Evolutionary conservation across 1,140 invertebrate species (phyloP), one percentile per base, ranked within the genome.

Genomic region (Chrysomallon squamiferum): DNA sequence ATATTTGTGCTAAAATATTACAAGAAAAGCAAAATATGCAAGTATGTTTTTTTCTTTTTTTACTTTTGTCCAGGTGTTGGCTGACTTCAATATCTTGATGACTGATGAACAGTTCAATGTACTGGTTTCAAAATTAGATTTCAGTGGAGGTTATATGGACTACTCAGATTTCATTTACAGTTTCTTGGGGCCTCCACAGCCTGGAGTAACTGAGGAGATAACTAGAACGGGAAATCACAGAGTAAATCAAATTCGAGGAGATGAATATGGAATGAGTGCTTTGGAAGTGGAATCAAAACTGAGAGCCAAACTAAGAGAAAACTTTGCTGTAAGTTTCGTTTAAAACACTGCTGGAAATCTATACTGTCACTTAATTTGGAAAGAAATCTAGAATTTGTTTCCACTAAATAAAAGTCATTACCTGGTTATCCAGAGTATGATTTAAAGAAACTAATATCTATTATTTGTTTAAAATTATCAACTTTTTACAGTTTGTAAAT

Each of bases 321-420:
- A 84, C 71, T 84, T 84, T 74, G 67, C 74, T n/a, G 82, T 84
- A 67, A 78, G 80, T 79, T 38, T n/a, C n/a, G n/a, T n/a, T n/a
- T n/a, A n/a, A n/a, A n/a, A n/a, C n/a, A n/a, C n/a, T n/a, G n/a
- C n/a, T n/a, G n/a, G n/a, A n/a, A n/a, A n/a, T n/a, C n/a, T n/a
- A n/a, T n/a, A n/a, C n/a, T n/a, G n/a, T n/a, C n/a, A n/a, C n/a
- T n/a, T n/a, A n/a, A n/a, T n/a, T n/a, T n/a, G n/a, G n/a, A n/a
- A n/a, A n/a, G n/a, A n/a, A n/a, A n/a, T n/a, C n/a, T n/a, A n/a
- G n/a, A n/a, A n/a, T n/a, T n/a, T n/a, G n/a, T n/a, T n/a, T n/a
- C n/a, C n/a, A n/a, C n/a, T n/a, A n/a, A n/a, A n/a, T n/a, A n/a
- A n/a, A n/a, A n/a, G n/a, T n/a, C n/a, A n/a, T n/a, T n/a, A n/a